Base-by-base conservation (phyloP, 2,888 invertebrate species). In the Drosophila cognata region DNA sequence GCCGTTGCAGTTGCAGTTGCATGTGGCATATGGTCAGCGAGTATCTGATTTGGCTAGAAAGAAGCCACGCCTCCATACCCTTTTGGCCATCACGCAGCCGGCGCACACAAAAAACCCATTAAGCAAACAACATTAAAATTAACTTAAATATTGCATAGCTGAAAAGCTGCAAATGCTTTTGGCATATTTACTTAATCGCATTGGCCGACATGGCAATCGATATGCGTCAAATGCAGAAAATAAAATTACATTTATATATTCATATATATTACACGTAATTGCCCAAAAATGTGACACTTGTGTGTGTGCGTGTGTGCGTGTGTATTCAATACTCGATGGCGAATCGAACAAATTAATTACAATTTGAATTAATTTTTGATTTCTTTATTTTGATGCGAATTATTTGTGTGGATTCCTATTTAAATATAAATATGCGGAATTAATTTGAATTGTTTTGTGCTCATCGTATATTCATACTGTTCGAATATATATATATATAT, bases 21-120 rank as follows among this genome's bases (percentile, higher is more conserved):
- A 84, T 88, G 85, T 74, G 88, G 81, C 84, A 74, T 68, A 60
- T 69, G 25, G 52, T 52, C 53, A 56, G 38, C 48, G 64, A 74
- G 48, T 36, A 31, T 29, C 52, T 33, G 58, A 67, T 21, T 48
- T 55, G 76, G 60, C 66, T 71, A 64, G 55, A 61, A 67, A 43
- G 75, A 50, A 60, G 55, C 18, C 55, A 6, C 33, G 6, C 48
- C 56, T 11, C 6, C 25, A n/a, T 1, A 18, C 7, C 8, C 3
- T 18, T 16, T 33, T 2, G 36, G n/a, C 18, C 53, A 77, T 79
- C 81, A 79, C 81, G 75, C 66, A 25, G 31, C 1, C 46, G 52
- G 38, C 55, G 63, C 88, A 88, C 88, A 85, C 75, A 84, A 88
- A 86, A 85, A 85, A 67, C 56, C 87, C 88, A 86, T 86, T 86